Evolutionary conservation across 2,797 vertebrate species (phyloP), one percentile per base, ranked within the genome.

Genomic region (Amblyraja radiata): DNA sequence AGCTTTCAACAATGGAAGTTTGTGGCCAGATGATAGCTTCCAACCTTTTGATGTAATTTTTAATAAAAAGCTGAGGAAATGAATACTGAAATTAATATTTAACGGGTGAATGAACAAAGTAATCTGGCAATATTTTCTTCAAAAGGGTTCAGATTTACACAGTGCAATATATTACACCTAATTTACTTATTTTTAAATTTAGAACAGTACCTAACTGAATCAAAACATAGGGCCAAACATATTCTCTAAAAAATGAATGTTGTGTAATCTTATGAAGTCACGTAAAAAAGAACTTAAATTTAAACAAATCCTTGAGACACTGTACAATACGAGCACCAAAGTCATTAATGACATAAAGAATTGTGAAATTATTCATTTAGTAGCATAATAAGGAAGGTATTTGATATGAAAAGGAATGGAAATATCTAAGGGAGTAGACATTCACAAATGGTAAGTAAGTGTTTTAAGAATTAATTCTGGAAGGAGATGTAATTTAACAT

Each of bases 41-140:
- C 63, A 88, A 68, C n/a, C 61, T 88, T 65, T 68, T 88, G 84
- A 68, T 88, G 63, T 16, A 88, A 88, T 88, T 36, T 88, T 88
- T 88, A 88, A 88, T 88, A 88, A 88, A 68, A 88, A 68, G 84
- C 63, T 18, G n/a, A 8, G 63, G 63, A 68, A 88, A 68, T 88
- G n/a, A 88, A 68, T 68, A 88, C 84, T 88, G 65, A 86, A 86
- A 86, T 63, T 86, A 86, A 86, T 86, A 86, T 86, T 86, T 65
- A 68, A 88, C 4, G 63, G 84, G 84, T 68, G n/a, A 88, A 68
- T 68, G 84, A 36, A 88, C 84, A 88, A 32, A 36, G 63, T 68
- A 36, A 32, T 88, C 63, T 65, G 32, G 65, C 61, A 88, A 88
- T 28, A 88, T 88, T 88, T 36, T 63, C 84, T 68, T 68, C 61